Evolutionary conservation across 2,888 invertebrate species (phyloP), one percentile per base, ranked within the genome.

Genomic region (Caenorhabditis macrosperma): DNA sequence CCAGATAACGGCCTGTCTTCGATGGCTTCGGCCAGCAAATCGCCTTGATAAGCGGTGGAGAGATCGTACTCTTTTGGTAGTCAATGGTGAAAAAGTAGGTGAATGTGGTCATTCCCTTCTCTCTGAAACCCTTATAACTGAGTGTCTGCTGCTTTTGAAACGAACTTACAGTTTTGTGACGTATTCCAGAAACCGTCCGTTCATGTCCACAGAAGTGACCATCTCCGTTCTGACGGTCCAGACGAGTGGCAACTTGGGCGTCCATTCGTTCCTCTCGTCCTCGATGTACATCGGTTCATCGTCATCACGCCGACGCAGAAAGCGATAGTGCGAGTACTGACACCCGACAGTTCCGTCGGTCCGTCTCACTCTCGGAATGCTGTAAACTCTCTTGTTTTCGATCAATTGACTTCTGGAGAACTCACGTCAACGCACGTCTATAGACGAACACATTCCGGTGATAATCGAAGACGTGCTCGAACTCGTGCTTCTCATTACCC

Each of bases 1-100:
- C 20, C 3, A 61, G 7, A 17, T 55, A 71, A 9, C 17, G 26
- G 0, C 48, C 71, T 0, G 61, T 61, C 26, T 5, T 44, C 3
- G 44, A n/a, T 1, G 61, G 44, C 46, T 71, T 71, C 22, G 71
- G 71, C 71, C 71, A 71, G 41, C 12, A 28, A 5, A 48, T 24
- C 9, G 24, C 3, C 5, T 44, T 17, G 6, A 30, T 3, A 0
- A 9, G 5, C 1, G 9, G 17, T 2, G 33, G 30, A 12, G 1
- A 1, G 9, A 55, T 30, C 1, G 1, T n/a, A 17, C n/a, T 35
- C 46, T 66, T 20, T 41, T 38, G n/a, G 33, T 33, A 12, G 20
- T 69, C 69, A 2, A 61, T 20, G 22, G 10, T 22, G 30, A 69
- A 44, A 9, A n/a, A 61, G 44, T 69, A 69, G 9, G 54, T 4